phyloP scores from a whole-genome alignment of 2,113 vertebrate genomes.

The Sakesphorus luctuosus region DNA sequence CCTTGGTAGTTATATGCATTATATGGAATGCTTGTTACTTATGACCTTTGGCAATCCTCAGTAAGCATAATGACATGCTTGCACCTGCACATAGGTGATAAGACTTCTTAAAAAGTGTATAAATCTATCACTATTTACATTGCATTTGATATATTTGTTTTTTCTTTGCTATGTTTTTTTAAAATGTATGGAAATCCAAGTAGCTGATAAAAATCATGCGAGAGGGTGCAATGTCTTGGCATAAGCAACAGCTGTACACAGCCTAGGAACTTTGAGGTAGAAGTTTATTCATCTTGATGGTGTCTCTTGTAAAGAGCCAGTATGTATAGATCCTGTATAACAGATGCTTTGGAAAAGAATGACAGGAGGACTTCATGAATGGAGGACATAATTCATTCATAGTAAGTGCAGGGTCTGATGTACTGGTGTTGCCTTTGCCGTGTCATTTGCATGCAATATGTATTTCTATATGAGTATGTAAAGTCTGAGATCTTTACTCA shows the following conservation, averaged over 20 bases:
- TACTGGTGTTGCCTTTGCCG: background rate
- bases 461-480: background rate
- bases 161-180: background rate
- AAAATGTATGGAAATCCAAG: background rate
- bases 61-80: background rate
- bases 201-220: background rate
- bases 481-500: constrained; percentile 14
- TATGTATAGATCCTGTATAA: background rate
- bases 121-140: background rate
- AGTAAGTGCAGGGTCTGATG: background rate
- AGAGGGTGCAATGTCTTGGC: background rate
- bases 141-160: background rate
- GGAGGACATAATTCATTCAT: background rate
- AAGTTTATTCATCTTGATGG: background rate
- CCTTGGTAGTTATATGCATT: background rate
- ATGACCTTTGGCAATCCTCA: background rate
- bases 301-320: background rate
- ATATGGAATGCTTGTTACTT: background rate
- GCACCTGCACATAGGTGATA: background rate
- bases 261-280: background rate
- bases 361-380: background rate
- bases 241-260: background rate
- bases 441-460: background rate
- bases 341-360: background rate
- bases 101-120: background rate